A percentile compares a stretch with the other conserved stretches of the same genome.
Conservation (phyloP, 2,888 invertebrate genomes). For the Graphium colonna region DNA sequence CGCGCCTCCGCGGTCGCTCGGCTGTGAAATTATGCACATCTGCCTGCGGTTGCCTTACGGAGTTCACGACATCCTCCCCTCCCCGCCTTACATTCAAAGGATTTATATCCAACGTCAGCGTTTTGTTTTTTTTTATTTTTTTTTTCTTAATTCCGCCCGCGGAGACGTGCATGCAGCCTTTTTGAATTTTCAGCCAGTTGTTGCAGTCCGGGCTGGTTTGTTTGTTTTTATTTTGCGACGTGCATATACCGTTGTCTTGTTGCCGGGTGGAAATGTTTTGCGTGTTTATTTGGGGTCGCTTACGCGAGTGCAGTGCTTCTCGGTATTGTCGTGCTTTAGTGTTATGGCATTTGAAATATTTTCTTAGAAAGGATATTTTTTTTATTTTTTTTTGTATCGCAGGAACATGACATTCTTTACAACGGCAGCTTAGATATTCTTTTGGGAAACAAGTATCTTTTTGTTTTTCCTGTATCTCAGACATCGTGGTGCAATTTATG, state of each 20-base stretch:
- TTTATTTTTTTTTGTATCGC: no score
- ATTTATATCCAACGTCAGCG: constrained; percentile 3
- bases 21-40: constrained; percentile 74
- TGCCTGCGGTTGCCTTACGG: constrained; percentile 35
- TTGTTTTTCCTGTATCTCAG: no score
- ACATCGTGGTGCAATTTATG: no score
- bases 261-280: neutral
- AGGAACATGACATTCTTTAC: no score
- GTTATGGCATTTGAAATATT: neutral
- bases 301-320: neutral
- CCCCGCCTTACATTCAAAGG: constrained; percentile 6
- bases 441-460: no score
- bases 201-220: neutral
- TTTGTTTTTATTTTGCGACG: constrained; percentile 3
- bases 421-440: no score
- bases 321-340: neutral
- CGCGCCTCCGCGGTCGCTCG: constrained; percentile 46
- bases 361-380: constrained; percentile 32
- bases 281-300: neutral
- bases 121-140: constrained; percentile 5
- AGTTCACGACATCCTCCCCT: constrained; percentile 13
- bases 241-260: neutral
- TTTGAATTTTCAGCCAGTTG: neutral
- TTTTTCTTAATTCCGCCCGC: no score
- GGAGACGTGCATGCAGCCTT: neutral